Percentiles rank a stretch among this genome's conserved stretches.
phyloP scores from a whole-genome alignment of 1,140 invertebrate species.

The Pollicipes pollicipes region DNA sequence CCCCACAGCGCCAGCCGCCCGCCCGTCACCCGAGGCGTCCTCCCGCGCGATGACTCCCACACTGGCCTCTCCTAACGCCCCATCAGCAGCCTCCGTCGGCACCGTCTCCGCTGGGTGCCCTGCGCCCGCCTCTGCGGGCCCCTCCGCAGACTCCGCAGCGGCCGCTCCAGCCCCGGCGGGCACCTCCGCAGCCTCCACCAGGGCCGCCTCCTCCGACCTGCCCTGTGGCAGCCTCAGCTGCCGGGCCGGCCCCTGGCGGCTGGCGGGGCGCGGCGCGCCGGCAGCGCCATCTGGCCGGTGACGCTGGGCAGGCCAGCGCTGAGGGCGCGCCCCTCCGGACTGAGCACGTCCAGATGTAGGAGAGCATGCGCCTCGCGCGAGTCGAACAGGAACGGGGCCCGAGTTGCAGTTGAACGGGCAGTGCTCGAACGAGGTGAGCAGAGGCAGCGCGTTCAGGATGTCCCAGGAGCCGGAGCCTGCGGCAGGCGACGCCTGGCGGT shows the following conservation, averaged over 20 bases:
- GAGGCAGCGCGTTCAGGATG: constrained; percentile 12
- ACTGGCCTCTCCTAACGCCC: too few species aligned
- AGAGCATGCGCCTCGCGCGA: constrained; percentile 14
- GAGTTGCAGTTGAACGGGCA: constrained; percentile 19
- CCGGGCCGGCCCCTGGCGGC: too few species aligned
- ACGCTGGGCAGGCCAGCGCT: constrained; percentile 7
- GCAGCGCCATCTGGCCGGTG: background rate
- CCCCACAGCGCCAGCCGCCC: background rate
- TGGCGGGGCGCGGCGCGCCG: background rate
- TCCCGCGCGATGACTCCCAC: too few species aligned
- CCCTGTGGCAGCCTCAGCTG: too few species aligned
- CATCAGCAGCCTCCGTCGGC: too few species aligned
- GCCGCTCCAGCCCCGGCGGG: too few species aligned
- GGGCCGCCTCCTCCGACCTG: too few species aligned
- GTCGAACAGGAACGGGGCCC: constrained; percentile 16
- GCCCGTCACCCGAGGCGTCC: too few species aligned
- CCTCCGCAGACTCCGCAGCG: too few species aligned
- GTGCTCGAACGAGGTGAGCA: constrained; percentile 14
- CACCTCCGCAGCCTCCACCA: too few species aligned
- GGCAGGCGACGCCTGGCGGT: too few species aligned
- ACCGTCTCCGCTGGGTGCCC: too few species aligned
- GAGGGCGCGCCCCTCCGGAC: background rate
- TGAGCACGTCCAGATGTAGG: constrained; percentile 14
- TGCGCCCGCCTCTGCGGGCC: constrained; percentile 1
- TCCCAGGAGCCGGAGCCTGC: constrained; percentile 14